These are phyloP conservation scores for Acinonyx jubatus DNA, from an alignment of 2,113 vertebrate genomes.

Conservation along the genomic window DNA sequence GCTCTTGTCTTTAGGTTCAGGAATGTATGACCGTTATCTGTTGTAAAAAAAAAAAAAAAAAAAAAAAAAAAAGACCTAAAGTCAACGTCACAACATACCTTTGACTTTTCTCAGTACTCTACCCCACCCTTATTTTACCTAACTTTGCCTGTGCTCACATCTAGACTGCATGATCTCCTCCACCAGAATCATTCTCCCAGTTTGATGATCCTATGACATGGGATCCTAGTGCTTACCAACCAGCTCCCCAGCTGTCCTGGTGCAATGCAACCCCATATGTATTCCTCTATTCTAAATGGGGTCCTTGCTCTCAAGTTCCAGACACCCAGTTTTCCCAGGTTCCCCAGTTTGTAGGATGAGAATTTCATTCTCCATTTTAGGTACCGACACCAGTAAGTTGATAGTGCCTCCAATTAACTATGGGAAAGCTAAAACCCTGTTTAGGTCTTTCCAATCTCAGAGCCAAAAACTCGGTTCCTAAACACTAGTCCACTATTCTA, in stretches of 20 bases:
- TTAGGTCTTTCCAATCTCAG: not conserved
- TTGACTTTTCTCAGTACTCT: conserved; percentile 10
- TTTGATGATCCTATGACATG: not conserved
- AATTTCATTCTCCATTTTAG: not conserved
- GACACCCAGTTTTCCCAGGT: not conserved
- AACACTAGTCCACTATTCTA: not conserved
- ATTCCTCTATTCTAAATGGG: not conserved
- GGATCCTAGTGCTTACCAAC: not conserved
- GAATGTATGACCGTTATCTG: not conserved
- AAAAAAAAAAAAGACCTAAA: not conserved
- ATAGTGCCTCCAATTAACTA: not conserved
- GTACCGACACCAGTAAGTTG: not conserved
- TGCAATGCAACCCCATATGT: not conserved
- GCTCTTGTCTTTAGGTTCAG: conserved; percentile 48
- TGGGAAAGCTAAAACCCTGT: not conserved
- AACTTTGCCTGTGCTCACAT: not conserved
- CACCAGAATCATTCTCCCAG: not conserved
- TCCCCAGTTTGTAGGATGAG: not conserved
- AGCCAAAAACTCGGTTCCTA: not conserved
- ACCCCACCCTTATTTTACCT: not conserved
- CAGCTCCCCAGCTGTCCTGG: not conserved
- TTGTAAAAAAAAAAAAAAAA: not conserved
- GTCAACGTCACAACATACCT: not conserved
- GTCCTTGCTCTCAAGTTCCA: not conserved
- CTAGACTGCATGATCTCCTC: not conserved